A percentile compares a stretch with the other conserved stretches of the same genome.
Evolutionary conservation across 1,140 invertebrate species (phyloP).

Genomic region (Zaprionus taronus): DNA sequence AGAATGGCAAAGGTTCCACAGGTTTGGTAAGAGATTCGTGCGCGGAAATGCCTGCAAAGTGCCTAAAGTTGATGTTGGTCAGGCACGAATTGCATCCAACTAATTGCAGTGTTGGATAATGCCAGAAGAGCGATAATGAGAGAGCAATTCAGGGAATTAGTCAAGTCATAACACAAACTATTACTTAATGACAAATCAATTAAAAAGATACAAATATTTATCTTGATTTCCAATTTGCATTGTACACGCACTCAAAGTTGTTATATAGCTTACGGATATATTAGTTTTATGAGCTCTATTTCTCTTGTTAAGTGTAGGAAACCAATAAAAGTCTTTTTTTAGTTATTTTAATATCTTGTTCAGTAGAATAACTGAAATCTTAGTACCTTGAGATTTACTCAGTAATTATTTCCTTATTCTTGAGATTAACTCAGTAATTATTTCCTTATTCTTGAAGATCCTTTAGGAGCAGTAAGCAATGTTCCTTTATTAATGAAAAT

Average conservation of each 20-base stretch:
- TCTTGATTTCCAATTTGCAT: not conserved
- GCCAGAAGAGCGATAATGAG: not conserved
- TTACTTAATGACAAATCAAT: slow-evolving; percentile 3
- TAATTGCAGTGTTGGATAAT: slow-evolving; percentile 33
- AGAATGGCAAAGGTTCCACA: not conserved
- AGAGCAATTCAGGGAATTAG: not conserved
- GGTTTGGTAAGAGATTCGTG: slow-evolving; percentile 30
- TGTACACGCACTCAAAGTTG: not conserved
- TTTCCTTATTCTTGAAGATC: too few relatives aligned
- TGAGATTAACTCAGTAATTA: too few relatives aligned
- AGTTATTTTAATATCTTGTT: too few relatives aligned
- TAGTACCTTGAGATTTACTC: too few relatives aligned
- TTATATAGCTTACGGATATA: not conserved
- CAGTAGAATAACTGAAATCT: too few relatives aligned
- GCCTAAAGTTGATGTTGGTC: slow-evolving; percentile 4
- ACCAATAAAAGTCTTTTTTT: not conserved
- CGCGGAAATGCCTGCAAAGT: slow-evolving; percentile 15
- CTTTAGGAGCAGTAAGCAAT: too few relatives aligned
- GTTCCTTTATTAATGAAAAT: too few relatives aligned
- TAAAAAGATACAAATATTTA: slow-evolving; percentile 2
- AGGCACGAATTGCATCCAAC: slow-evolving; percentile 15
- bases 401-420: too few relatives aligned
- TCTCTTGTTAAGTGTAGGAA: not conserved
- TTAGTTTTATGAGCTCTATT: not conserved
- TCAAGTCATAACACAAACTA: not conserved